These are phyloP conservation scores for Rattus rattus DNA, from an alignment of 2,113 vertebrate genomes.

Conservation along the genomic window DNA sequence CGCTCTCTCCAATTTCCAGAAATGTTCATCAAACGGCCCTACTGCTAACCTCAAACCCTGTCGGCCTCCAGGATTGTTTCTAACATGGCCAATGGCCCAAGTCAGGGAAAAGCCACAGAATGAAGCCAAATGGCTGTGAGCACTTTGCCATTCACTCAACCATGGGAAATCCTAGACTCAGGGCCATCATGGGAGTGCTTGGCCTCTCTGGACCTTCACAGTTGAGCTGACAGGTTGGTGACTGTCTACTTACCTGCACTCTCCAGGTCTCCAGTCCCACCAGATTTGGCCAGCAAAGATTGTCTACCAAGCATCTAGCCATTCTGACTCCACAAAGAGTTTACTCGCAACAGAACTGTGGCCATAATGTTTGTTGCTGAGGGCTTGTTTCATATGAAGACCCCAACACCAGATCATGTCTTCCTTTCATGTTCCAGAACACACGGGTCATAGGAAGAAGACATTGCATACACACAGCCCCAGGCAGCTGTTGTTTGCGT, in stretches of 20 bases:
- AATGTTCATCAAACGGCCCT: accelerated
- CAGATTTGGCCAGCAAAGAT: too few relatives aligned
- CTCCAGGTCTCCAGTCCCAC: background rate
- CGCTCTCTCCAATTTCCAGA: background rate
- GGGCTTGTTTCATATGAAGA: background rate
- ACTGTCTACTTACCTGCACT: too few relatives aligned
- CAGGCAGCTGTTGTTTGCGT: background rate
- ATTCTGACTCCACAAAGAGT: background rate
- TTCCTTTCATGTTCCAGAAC: background rate
- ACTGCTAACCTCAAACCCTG: background rate
- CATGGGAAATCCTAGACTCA: accelerated
- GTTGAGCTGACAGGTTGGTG: background rate
- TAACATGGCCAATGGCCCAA: background rate
- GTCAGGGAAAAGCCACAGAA: background rate
- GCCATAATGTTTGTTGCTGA: background rate
- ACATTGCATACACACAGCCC: background rate
- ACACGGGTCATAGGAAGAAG: too few relatives aligned
- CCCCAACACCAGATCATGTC: background rate
- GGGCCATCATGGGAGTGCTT: accelerated
- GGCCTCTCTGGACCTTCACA: background rate
- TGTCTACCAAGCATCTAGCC: accelerated
- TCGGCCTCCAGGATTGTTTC: background rate
- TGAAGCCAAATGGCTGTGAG: accelerated
- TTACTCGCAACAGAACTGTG: background rate
- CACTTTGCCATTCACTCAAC: accelerated